phyloP scores from a whole-genome alignment of 2,888 invertebrate genomes.

The Xylophagus ater region DNA sequence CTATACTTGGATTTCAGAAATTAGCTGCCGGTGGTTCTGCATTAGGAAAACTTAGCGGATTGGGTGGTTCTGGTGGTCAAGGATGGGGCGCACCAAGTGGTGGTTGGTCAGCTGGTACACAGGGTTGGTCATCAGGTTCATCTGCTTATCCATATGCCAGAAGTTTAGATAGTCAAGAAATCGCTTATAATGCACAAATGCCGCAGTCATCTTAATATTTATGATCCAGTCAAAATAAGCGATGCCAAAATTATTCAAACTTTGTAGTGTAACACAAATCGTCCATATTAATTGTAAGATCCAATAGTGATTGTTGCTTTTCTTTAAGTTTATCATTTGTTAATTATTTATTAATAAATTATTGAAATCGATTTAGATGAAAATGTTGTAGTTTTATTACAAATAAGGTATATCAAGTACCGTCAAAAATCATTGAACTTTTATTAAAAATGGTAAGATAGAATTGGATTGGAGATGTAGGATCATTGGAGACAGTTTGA shows the following conservation, averaged over 20 bases:
- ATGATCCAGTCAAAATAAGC: neutral
- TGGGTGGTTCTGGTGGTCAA: conserved; percentile 20
- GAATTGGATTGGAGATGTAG: too few species aligned
- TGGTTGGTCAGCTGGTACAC: conserved; percentile 23
- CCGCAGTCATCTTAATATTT: conserved; percentile 22
- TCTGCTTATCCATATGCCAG: conserved; percentile 43
- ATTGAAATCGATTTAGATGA: too few species aligned
- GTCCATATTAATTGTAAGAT: too few species aligned
- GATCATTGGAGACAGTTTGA: too few species aligned
- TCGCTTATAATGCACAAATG: conserved; percentile 60
- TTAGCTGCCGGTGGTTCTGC: conserved; percentile 46
- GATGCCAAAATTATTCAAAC: conserved; percentile 1
- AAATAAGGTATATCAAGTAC: too few species aligned
- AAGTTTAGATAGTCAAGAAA: conserved; percentile 50
- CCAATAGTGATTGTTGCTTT: too few species aligned
- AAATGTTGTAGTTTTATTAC: too few species aligned
- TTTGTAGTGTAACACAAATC: too few species aligned
- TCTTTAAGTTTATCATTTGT: too few species aligned
- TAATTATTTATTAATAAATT: too few species aligned
- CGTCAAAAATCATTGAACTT: too few species aligned
- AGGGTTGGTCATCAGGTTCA: conserved; percentile 28
- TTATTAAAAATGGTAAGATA: too few species aligned
- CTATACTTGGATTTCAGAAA: conserved; percentile 57
- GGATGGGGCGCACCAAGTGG: conserved; percentile 20
- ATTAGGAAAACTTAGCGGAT: conserved; percentile 12